phyloP scores from a whole-genome alignment of 2,113 vertebrate genomes.

The Sminthopsis crassicaudata region DNA sequence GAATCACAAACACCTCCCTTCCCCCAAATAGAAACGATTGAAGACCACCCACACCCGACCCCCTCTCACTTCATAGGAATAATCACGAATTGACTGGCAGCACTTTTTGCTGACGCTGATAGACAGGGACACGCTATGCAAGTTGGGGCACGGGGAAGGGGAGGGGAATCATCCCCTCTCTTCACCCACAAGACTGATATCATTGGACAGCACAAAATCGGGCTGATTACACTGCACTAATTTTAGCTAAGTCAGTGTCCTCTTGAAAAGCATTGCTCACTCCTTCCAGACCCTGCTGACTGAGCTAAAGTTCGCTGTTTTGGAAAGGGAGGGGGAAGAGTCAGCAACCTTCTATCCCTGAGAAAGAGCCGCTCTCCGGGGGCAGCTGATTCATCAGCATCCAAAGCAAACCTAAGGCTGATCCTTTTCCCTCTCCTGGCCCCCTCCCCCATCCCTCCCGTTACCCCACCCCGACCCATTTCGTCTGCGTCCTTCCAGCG shows the following conservation, averaged over 20 bases:
- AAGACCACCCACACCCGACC: neutral
- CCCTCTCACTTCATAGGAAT: neutral
- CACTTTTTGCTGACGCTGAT: neutral
- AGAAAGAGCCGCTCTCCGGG: neutral
- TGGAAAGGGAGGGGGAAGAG: neutral
- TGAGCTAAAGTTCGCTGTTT: neutral
- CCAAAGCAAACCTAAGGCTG: neutral
- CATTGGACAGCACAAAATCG: neutral
- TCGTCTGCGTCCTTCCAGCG: neutral
- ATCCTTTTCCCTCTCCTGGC: neutral
- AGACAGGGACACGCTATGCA: neutral
- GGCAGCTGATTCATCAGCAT: neutral
- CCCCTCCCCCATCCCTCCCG: neutral
- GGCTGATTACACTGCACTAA: neutral
- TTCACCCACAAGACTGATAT: neutral
- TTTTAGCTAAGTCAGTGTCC: neutral
- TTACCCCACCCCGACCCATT: neutral
- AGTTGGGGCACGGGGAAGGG: neutral
- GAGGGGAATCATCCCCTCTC: neutral
- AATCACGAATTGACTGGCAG: neutral
- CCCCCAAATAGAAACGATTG: neutral
- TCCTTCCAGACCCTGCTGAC: neutral
- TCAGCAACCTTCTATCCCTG: neutral
- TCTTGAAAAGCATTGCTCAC: neutral
- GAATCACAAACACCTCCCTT: neutral